phyloP scores from a whole-genome alignment of 2,113 vertebrate genomes.

The human (Homo sapiens) region GRCh38 chr4:165867001-165867500 shows the following conservation, averaged over 20 bases:
- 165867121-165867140: constrained; percentile 40
- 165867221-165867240: neutral
- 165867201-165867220: neutral
- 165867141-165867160: constrained; percentile 57
- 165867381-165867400: neutral
- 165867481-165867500: neutral
- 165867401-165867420: neutral
- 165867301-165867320: neutral
- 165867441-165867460: neutral
- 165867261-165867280: neutral
- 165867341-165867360: neutral
- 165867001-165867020: constrained; percentile 62
- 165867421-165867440: neutral
- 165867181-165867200: neutral
- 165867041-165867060: constrained; percentile 55
- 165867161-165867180: neutral
- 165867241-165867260: neutral
- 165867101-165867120: constrained; percentile 63
- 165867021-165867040: constrained; percentile 61
- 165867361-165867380: neutral
- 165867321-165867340: neutral
- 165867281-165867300: no score
- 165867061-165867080: constrained; percentile 65
- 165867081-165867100: constrained; percentile 71
- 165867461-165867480: neutral